Percentiles rank a stretch among this genome's conserved stretches.
phyloP scores from a whole-genome alignment of 2,888 invertebrate genomes.

The Sialis lutaria region DNA sequence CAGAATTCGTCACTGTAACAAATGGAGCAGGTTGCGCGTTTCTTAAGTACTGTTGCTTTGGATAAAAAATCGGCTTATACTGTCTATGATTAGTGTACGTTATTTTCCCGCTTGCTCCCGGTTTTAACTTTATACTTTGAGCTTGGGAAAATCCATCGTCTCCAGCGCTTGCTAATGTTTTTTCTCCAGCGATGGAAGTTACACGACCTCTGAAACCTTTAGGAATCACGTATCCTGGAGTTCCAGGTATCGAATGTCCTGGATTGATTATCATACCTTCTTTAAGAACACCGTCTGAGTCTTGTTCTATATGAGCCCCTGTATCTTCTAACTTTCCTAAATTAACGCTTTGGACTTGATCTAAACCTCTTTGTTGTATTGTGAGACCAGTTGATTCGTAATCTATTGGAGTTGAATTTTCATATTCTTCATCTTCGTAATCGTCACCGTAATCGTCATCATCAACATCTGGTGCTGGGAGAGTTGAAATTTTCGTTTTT shows the following conservation, averaged over 20 bases:
- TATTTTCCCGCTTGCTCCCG: constrained; percentile 21
- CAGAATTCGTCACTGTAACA: constrained; percentile 63
- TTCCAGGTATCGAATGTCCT: constrained; percentile 47
- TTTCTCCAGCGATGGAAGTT: constrained; percentile 40
- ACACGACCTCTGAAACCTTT: constrained; percentile 49
- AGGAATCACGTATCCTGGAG: constrained; percentile 48
- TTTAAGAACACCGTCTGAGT: constrained; percentile 27
- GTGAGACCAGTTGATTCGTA: constrained; percentile 26
- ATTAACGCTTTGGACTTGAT: constrained; percentile 43
- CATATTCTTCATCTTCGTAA: constrained; percentile 43
- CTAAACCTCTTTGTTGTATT: constrained; percentile 25
- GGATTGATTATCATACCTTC: constrained; percentile 42
- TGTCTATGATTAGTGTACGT: constrained; percentile 19
- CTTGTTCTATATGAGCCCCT: constrained; percentile 42
- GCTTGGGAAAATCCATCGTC: constrained; percentile 43
- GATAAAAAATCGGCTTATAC: constrained; percentile 18
- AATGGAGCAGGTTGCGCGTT: constrained; percentile 22
- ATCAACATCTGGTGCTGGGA: not conserved
- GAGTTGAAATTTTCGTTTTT: not conserved
- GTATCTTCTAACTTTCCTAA: constrained; percentile 38
- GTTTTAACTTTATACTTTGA: constrained; percentile 35
- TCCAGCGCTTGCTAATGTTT: constrained; percentile 37
- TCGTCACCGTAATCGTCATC: constrained; percentile 32
- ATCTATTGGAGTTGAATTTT: constrained; percentile 23
- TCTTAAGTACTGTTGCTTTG: not conserved